Conservation (phyloP, 2,797 vertebrate species). For the Myotis daubentonii region DNA sequence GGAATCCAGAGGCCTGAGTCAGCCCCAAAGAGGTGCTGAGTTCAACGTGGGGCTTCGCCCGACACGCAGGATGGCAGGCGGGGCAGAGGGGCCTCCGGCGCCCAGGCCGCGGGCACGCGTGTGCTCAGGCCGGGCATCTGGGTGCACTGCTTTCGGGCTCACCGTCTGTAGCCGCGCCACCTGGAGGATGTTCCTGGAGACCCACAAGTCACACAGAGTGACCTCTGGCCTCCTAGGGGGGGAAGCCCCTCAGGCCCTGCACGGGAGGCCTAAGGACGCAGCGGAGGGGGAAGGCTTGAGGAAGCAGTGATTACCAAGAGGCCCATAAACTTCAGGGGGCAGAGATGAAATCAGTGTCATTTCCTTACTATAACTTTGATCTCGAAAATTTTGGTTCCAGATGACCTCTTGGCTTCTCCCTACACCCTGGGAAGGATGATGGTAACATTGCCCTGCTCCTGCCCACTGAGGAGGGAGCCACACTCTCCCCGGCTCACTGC, state of each 20-base stretch:
- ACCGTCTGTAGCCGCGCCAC: neutral
- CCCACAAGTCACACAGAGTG: neutral
- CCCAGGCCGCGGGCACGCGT: neutral
- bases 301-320: slow-evolving; percentile 43
- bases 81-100: neutral
- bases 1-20: neutral
- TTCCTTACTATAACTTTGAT: slow-evolving; percentile 72
- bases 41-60: neutral
- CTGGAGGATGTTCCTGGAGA: neutral
- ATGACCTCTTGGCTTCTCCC: slow-evolving; percentile 35
- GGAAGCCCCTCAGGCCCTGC: neutral
- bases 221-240: neutral
- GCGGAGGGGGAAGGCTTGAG: neutral
- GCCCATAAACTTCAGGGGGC: slow-evolving; percentile 49
- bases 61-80: neutral
- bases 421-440: neutral
- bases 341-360: slow-evolving; percentile 58
- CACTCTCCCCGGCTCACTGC: neutral
- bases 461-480: neutral
- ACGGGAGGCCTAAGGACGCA: neutral
- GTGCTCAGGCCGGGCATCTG: neutral
- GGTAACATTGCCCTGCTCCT: neutral
- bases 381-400: slow-evolving; percentile 27
- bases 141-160: neutral
- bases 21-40: neutral